phyloP scores from a whole-genome alignment of 2,888 invertebrate genomes.

The Eupithecia inturbata region DNA sequence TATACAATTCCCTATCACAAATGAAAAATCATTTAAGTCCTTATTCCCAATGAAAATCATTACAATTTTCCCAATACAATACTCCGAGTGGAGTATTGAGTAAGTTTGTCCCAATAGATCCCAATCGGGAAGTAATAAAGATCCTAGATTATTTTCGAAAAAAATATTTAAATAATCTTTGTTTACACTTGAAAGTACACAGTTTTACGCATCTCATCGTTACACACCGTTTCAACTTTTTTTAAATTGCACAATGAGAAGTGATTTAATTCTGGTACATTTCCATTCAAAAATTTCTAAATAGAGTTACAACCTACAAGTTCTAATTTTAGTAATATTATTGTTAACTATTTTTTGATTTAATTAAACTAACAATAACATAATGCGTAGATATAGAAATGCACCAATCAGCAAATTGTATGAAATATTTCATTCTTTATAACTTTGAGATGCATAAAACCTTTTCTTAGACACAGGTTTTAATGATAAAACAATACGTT shows the following conservation, averaged over 20 bases:
- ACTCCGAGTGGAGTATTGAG: neutral
- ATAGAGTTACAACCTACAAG: neutral
- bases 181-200: conserved; percentile 17
- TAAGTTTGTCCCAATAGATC: neutral
- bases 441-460: conserved; percentile 21
- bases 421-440: neutral
- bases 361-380: neutral
- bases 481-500: conserved; percentile 5
- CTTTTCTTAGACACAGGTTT: conserved; percentile 25
- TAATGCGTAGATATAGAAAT: neutral
- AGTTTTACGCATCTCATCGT: conserved; percentile 17
- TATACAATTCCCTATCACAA: neutral
- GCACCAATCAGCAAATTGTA: conserved; percentile 7
- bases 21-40: neutral
- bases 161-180: conserved; percentile 34
- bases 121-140: neutral
- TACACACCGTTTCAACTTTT: neutral
- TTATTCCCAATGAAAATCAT: neutral
- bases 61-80: neutral
- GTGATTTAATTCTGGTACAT: neutral
- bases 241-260: neutral
- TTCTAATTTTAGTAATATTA: conserved; percentile 11
- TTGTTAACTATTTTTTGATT: neutral
- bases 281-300: neutral
- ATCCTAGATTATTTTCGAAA: neutral